Evolutionary conservation across 92 coral and sea anemone genomes (phyloP), one percentile per base, ranked within the genome.

Genomic region (Phenganax stokvisi): DNA sequence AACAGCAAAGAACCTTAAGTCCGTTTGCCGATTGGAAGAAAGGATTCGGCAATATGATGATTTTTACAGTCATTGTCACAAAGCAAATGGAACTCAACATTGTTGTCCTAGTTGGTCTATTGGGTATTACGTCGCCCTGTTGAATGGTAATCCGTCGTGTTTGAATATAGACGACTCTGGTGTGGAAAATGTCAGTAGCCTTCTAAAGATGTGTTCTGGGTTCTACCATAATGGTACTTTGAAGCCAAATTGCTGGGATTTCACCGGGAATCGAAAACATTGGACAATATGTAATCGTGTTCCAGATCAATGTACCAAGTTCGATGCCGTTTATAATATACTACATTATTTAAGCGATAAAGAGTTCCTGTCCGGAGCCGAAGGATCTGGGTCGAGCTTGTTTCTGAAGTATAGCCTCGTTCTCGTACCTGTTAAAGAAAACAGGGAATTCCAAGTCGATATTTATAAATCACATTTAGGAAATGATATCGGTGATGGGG

Each of bases 21-120:
- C 98, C 6, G 92, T 94, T 54, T 94, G 97, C 63, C 90, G 96
- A 67, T 81, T 94, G 61, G 98, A 94, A 81, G 80, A 89, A 10
- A 88, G 80, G 75, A 87, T 94, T 74, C 87, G 97, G 9, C 80
- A 85, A 16, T 88, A 89, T 55, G 60, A 79, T 10, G 83, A 77
- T 28, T 94, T 86, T 80, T 83, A 86, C 44, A 69, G 54, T 30
- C 81, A 81, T 47, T 94, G 98, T 79, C 92, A 82, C 71, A 87
- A 56, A 69, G 80, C 86, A 56, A 89, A 92, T 67, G 69, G 84
- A n/a, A 85, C 92, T 13, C 81, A 81, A 57, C 87, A 83, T 30
- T 94, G 98, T 53, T 94, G 98, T 60, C 97, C 98, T 0, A 94
- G 97, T 55, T 94, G 98, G 98, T 88, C 97, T 8, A 74, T 94